phyloP scores from a whole-genome alignment of 2,888 invertebrate species.

The Chesias legatella region DNA sequence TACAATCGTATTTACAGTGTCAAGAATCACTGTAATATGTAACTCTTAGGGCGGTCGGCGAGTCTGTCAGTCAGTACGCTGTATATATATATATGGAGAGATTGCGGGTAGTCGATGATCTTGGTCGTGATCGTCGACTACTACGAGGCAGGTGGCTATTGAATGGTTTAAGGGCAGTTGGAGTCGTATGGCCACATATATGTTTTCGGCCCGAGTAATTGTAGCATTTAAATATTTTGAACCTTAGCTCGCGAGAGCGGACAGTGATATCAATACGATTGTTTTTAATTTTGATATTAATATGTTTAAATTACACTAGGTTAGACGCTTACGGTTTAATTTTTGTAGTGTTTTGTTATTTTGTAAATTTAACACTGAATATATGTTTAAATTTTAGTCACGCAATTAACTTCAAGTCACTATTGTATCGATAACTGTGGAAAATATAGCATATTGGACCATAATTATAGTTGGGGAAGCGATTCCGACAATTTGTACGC shows the following conservation, averaged over 20 bases:
- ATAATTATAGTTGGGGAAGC: constrained; percentile 36
- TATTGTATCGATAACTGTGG: constrained; percentile 49
- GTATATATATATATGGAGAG: constrained; percentile 56
- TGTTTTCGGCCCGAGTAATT: constrained; percentile 75
- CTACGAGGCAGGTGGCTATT: constrained; percentile 42
- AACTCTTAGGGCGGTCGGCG: constrained; percentile 2
- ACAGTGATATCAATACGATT: constrained; percentile 65
- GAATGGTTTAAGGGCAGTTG: constrained; percentile 47
- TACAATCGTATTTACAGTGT: constrained; percentile 32
- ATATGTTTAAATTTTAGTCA: constrained; percentile 49
- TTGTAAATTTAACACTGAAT: constrained; percentile 72
- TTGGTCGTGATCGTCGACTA: constrained; percentile 17
- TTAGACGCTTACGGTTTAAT: constrained; percentile 70
- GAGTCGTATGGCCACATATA: constrained; percentile 74
- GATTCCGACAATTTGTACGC: constrained; percentile 36
- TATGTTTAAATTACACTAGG: constrained; percentile 60
- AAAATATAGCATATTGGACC: constrained; percentile 56
- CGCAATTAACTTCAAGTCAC: constrained; percentile 63
- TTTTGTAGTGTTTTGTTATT: constrained; percentile 73
- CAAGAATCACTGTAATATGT: constrained; percentile 13
- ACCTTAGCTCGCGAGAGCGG: constrained; percentile 40
- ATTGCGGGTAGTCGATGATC: constrained; percentile 22
- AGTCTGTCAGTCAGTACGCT: constrained; percentile 41
- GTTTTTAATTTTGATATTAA: constrained; percentile 71
- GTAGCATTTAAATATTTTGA: constrained; percentile 62